A percentile compares a stretch with the other conserved stretches of the same genome.
Conservation (phyloP, 2,113 vertebrate genomes). For the Atlantisia rogersi region DNA sequence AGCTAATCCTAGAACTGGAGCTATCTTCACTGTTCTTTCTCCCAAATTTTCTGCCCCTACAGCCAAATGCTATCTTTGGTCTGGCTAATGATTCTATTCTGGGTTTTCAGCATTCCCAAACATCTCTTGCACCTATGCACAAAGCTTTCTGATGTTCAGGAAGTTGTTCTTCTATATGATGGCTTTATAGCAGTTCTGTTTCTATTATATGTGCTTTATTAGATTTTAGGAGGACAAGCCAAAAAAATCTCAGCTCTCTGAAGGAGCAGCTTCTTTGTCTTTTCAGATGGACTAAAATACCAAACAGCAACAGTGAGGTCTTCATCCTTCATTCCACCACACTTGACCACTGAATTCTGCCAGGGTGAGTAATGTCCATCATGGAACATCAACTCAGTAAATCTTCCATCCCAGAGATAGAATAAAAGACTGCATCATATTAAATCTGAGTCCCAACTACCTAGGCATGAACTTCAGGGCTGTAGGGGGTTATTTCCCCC, state of each 20-base stretch:
- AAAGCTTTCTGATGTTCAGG: neutral
- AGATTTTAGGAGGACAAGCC: neutral
- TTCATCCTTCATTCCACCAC: neutral
- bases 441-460: neutral
- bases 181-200: neutral
- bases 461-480: neutral
- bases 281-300: neutral
- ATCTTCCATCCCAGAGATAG: neutral
- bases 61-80: neutral
- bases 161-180: neutral
- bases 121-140: fast-evolving
- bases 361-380: neutral
- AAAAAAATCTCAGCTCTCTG: neutral
- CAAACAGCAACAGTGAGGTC: fast-evolving
- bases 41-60: neutral
- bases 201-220: neutral
- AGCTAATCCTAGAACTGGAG: neutral
- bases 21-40: neutral
- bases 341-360: neutral
- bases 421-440: neutral
- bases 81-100: neutral
- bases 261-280: neutral
- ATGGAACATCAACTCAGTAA: neutral
- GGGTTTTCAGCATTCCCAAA: neutral
- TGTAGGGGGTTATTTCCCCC: too few species aligned